Base-by-base conservation (phyloP, 2,797 vertebrate species). In the Gymnodraco acuticeps region DNA sequence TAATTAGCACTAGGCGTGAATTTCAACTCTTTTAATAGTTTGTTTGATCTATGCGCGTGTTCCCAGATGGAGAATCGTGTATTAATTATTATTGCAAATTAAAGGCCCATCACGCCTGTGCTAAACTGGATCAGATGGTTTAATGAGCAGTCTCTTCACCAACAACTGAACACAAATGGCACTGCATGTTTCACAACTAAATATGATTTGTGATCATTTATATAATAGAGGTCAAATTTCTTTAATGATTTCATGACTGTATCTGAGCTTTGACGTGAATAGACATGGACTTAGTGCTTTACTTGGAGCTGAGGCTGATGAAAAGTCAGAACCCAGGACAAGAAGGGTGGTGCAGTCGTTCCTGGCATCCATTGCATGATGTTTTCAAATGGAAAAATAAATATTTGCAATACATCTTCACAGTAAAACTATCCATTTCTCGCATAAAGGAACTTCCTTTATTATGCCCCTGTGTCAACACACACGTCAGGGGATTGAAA, bases 1-100 rank as follows among this genome's bases (percentile, higher is more conserved):
- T 97, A 97, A 98, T 97, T 97, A 96, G 72, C 60, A 64, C 64
- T 51, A 67, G 93, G 95, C 93, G 94, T 96, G 94, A 95, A 95
- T 92, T 95, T 92, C 91, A 95, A 84, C 94, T 94, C 93, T 94
- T 91, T 90, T 88, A 94, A 95, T 90, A 62, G 85, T 81, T 92
- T 92, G 93, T 96, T 95, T 95, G 95, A 95, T 96, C 92, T 94
- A 80, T 94, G 96, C 93, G 95, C 93, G 93, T 95, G 94, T 95
- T 94, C 95, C 93, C 96, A 95, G 92, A 95, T 95, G 94, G 94
- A 93, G 91, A 93, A 94, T 95, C 82, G 89, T 88, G 92, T 78
- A 86, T 96, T 96, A 95, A 96, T 96, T 96, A 96, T 95, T 92
- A 94, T 93, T 94, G 92, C 89, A 92, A 91, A 92, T 92, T 86